Evolutionary conservation across 1,140 invertebrate species (phyloP).

Genomic region (Drosophila orena): DNA sequence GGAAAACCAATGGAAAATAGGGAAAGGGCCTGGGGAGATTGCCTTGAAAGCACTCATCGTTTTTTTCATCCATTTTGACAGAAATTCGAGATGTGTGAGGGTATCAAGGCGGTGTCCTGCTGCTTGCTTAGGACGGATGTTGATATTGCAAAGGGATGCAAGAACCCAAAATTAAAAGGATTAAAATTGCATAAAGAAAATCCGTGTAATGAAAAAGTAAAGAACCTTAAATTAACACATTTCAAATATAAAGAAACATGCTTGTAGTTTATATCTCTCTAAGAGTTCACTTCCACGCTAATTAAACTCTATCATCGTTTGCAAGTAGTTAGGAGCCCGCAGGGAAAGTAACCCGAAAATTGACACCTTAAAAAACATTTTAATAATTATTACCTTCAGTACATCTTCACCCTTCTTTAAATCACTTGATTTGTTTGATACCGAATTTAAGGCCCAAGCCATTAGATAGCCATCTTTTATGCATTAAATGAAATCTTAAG

Average conservation of each 20-base stretch:
- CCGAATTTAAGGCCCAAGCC: not conserved
- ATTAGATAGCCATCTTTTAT: not conserved
- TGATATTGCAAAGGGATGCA: constrained; percentile 2
- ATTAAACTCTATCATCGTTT: no score
- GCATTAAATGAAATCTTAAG: not conserved
- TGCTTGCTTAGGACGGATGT: constrained; percentile 17
- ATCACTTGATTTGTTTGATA: not conserved
- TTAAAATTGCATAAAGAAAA: not conserved
- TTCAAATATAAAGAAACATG: not conserved
- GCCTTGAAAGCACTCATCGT: constrained; percentile 73
- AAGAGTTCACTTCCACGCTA: no score
- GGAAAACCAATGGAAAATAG: constrained; percentile 39
- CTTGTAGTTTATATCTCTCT: no score
- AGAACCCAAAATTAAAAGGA: not conserved
- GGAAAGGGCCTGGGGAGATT: constrained; percentile 20
- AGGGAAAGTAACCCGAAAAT: no score
- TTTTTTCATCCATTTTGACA: constrained; percentile 49
- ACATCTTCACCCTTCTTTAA: not conserved
- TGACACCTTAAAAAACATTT: not conserved
- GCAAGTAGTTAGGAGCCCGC: no score
- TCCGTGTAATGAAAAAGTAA: no score
- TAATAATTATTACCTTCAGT: not conserved
- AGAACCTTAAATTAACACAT: no score
- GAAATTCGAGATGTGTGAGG: constrained; percentile 28
- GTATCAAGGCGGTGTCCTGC: constrained; percentile 30